A percentile compares a stretch with the other conserved stretches of the same genome.
phyloP scores from a whole-genome alignment of 2,797 vertebrate species.

The Orientallactaga sibirica region DNA sequence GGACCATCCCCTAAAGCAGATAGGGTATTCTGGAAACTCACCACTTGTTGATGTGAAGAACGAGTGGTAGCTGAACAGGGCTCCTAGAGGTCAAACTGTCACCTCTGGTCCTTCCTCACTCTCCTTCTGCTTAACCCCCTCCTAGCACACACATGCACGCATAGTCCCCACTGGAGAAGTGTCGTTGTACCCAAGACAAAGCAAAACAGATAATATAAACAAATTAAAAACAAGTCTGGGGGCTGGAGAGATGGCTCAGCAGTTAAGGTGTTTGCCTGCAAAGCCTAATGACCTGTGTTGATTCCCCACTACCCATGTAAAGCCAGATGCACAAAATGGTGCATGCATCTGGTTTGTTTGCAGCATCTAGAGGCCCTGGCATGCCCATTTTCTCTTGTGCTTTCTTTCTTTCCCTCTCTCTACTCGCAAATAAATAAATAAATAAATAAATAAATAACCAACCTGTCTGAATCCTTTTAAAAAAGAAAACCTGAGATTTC shows the following conservation, averaged over 20 bases:
- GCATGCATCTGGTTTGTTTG: too few relatives aligned
- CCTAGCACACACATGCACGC: neutral
- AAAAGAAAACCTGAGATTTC: neutral
- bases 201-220: neutral
- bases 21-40: neutral
- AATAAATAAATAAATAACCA: too few relatives aligned
- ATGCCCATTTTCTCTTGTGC: too few relatives aligned
- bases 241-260: too few relatives aligned
- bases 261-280: too few relatives aligned
- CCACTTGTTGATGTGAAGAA: neutral
- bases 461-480: too few relatives aligned
- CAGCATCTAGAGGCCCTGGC: too few relatives aligned
- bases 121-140: neutral
- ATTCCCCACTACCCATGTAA: too few relatives aligned
- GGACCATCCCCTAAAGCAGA: neutral
- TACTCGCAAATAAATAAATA: too few relatives aligned
- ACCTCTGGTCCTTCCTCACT: neutral
- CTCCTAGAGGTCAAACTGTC: neutral
- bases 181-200: neutral
- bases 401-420: too few relatives aligned
- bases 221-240: neutral
- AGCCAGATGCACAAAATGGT: too few relatives aligned
- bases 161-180: neutral
- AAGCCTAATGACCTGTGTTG: too few relatives aligned
- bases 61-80: neutral